These are phyloP conservation scores for Brachionus rubens DNA, from an alignment of 1,140 invertebrate species.

Conservation along the genomic window DNA sequence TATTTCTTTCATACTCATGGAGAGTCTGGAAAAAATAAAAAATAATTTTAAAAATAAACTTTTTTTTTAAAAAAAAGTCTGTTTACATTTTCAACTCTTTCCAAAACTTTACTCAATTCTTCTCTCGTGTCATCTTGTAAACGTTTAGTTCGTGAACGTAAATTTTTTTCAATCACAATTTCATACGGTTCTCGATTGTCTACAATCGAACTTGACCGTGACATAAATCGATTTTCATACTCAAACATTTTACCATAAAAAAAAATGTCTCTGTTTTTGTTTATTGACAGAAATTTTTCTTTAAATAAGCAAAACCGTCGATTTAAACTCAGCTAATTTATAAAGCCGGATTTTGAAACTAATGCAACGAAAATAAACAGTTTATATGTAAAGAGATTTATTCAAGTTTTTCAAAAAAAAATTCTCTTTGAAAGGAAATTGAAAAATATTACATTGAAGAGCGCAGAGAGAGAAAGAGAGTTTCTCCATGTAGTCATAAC, in stretches of 20 bases:
- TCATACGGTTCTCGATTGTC: constrained; percentile 26
- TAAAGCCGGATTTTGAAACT: not conserved
- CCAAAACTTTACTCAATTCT: constrained; percentile 33
- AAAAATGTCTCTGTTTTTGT: too few relatives aligned
- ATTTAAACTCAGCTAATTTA: not conserved
- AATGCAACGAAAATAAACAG: constrained; percentile 17
- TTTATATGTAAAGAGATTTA: not conserved
- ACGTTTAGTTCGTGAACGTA: constrained; percentile 1
- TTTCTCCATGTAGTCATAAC: constrained; percentile 42
- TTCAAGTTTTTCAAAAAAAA: not conserved
- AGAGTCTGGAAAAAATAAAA: constrained; percentile 27
- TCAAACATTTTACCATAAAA: constrained; percentile 37
- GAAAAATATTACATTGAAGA: not conserved
- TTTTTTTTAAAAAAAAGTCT: not conserved
- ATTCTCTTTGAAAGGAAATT: constrained; percentile 10
- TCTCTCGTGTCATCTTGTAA: constrained; percentile 27
- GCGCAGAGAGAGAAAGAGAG: not conserved
- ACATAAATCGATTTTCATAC: constrained; percentile 33
- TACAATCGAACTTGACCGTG: not conserved
- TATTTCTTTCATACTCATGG: constrained; percentile 21
- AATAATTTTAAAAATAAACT: not conserved
- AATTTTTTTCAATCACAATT: constrained; percentile 42
- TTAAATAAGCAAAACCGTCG: not conserved
- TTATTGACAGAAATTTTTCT: too few relatives aligned
- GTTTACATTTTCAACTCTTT: constrained; percentile 43